phyloP scores from a whole-genome alignment of 2,888 invertebrate species.

The Eledona agricola region DNA sequence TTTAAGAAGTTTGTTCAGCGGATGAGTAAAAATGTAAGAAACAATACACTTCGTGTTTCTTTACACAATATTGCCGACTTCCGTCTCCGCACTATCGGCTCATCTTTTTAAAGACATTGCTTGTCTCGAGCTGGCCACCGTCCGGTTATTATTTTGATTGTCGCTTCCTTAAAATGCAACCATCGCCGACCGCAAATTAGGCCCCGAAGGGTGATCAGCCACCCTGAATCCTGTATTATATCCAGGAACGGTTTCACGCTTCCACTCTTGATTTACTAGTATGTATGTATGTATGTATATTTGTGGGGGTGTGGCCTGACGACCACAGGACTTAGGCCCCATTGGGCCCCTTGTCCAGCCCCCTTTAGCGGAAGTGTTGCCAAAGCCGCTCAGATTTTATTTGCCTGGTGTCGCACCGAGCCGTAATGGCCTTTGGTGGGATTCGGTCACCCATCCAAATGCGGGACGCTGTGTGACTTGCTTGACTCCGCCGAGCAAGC shows the following conservation, averaged over 20 bases:
- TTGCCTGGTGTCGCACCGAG: no score
- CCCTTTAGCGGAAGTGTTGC: no score
- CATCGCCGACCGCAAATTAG: constrained; percentile 44
- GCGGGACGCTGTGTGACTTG: no score
- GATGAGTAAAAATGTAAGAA: no score
- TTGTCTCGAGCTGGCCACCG: constrained; percentile 13
- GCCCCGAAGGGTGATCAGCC: constrained; percentile 49
- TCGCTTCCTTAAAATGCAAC: constrained; percentile 43
- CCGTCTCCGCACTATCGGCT: constrained; percentile 28
- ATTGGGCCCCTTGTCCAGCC: no score
- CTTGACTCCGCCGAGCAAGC: no score
- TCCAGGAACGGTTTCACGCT: constrained; percentile 8
- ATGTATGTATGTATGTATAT: background rate
- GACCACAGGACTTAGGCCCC: no score
- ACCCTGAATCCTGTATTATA: constrained; percentile 53
- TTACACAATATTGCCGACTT: constrained; percentile 32
- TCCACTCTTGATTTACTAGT: background rate
- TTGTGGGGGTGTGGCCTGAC: no score
- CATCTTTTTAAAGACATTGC: constrained; percentile 28
- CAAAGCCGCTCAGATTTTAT: no score
- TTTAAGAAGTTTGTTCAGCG: no score
- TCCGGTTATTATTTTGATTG: constrained; percentile 45
- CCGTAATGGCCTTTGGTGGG: no score
- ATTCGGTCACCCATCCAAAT: no score
- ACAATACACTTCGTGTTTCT: constrained; percentile 29